Conservation (phyloP, 2,113 vertebrate genomes). For the Fukomys damarensis region DNA sequence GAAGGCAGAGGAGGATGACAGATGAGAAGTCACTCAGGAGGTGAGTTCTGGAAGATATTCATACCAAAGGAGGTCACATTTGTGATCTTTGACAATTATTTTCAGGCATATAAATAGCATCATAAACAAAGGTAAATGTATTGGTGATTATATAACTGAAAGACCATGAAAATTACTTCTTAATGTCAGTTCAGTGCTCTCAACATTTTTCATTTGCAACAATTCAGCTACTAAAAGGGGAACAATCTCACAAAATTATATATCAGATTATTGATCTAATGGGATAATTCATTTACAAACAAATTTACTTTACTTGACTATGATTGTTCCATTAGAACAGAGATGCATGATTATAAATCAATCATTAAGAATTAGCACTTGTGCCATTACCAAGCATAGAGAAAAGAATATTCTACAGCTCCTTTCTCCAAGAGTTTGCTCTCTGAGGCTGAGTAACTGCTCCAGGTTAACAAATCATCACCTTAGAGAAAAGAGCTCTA, state of each 20-base stretch:
- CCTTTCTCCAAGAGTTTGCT: not conserved
- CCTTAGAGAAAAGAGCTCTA: not conserved
- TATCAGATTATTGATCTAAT: not conserved
- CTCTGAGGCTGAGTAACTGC: not conserved
- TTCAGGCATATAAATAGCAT: not conserved
- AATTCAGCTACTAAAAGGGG: not conserved
- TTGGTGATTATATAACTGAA: not conserved
- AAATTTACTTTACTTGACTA: not conserved
- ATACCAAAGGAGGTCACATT: not conserved
- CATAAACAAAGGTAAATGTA: not conserved
- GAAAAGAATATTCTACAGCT: not conserved
- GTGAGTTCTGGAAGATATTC: conserved; percentile 21
- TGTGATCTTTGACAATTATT: not conserved
- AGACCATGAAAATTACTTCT: not conserved
- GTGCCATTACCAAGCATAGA: not conserved
- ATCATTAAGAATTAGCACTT: not conserved
- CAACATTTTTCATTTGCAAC: not conserved
- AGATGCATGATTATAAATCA: not conserved
- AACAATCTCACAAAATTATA: not conserved
- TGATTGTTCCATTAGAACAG: not conserved
- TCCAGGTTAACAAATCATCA: not conserved
- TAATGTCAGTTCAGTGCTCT: not conserved
- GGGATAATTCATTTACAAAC: not conserved
- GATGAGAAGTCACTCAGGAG: not conserved
- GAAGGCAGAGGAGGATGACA: not conserved